Percentiles rank a stretch among this genome's conserved stretches.
phyloP scores from a whole-genome alignment of 2,888 invertebrate species.

The Pilophorus perplexus region DNA sequence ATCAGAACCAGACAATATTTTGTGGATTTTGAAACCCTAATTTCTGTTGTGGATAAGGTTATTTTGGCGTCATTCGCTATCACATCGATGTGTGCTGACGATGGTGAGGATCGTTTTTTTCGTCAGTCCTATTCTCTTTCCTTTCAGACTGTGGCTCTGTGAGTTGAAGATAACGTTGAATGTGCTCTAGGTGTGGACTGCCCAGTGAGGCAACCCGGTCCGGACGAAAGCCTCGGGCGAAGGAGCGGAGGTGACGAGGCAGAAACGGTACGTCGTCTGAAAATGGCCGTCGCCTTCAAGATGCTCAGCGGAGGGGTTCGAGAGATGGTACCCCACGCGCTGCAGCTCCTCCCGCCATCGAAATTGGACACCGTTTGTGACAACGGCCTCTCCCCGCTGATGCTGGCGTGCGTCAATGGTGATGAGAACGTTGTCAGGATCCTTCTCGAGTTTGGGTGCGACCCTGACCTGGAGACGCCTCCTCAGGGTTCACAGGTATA shows the following conservation, averaged over 20 bases:
- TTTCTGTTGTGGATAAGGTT: no score
- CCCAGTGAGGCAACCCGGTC: slow-evolving; percentile 75
- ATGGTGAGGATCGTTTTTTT: no score
- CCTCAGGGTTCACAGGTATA: slow-evolving; percentile 53
- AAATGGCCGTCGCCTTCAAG: slow-evolving; percentile 74
- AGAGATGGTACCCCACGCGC: slow-evolving; percentile 61
- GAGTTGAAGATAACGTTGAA: no score
- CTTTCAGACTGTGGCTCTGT: no score
- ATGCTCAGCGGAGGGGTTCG: slow-evolving; percentile 75
- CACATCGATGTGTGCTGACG: no score
- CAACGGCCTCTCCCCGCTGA: slow-evolving; percentile 75
- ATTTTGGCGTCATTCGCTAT: no score
- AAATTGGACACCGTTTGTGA: slow-evolving; percentile 76
- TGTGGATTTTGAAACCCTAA: no score
- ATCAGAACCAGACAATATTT: no score
- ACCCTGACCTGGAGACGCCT: slow-evolving; percentile 78
- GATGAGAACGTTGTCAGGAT: slow-evolving; percentile 74
- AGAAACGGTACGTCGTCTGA: slow-evolving; percentile 64
- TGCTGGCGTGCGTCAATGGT: slow-evolving; percentile 76
- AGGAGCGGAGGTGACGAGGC: slow-evolving; percentile 55
- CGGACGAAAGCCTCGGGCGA: slow-evolving; percentile 59
- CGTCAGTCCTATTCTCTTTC: no score
- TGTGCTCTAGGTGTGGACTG: slow-evolving; percentile 67
- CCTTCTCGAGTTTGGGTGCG: slow-evolving; percentile 76
- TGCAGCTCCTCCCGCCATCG: slow-evolving; percentile 68